Conservation (phyloP, 2,888 invertebrate species). For the Xestoiulus laeticollis region DNA sequence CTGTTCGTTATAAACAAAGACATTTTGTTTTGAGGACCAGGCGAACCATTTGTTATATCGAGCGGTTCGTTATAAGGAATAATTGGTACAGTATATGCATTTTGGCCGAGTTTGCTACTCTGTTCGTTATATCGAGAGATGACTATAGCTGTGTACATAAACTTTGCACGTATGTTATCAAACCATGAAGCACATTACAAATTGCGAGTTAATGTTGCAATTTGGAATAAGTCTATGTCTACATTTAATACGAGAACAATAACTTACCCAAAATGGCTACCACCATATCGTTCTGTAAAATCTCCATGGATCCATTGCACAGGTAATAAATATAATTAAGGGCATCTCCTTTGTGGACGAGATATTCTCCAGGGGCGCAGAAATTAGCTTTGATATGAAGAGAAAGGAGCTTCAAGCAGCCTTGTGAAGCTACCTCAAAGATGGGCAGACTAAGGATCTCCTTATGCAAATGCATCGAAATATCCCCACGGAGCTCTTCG, state of each 20-base stretch:
- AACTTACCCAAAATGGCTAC: slow-evolving; percentile 92
- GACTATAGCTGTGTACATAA: too few relatives aligned
- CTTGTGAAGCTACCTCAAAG: slow-evolving; percentile 93
- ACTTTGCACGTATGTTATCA: too few relatives aligned
- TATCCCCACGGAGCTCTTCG: slow-evolving; percentile 93
- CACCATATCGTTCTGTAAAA: slow-evolving; percentile 94
- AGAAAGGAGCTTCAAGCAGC: slow-evolving; percentile 90
- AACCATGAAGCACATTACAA: too few relatives aligned
- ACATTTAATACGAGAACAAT: not conserved
- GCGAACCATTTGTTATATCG: too few relatives aligned
- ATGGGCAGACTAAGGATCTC: slow-evolving; percentile 94
- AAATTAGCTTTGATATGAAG: slow-evolving; percentile 93
- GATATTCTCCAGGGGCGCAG: slow-evolving; percentile 94
- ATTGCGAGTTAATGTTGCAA: too few relatives aligned
- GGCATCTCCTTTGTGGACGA: slow-evolving; percentile 94
- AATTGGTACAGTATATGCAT: too few relatives aligned
- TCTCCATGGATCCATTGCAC: slow-evolving; percentile 97
- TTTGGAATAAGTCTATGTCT: not conserved
- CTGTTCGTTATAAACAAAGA: too few relatives aligned
- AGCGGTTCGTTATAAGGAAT: too few relatives aligned
- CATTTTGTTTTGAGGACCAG: too few relatives aligned
- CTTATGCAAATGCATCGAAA: slow-evolving; percentile 93
- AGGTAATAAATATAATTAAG: slow-evolving; percentile 93
- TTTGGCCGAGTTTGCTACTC: too few relatives aligned
- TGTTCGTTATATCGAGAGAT: too few relatives aligned